phyloP scores from a whole-genome alignment of 2,113 vertebrate genomes.

The Phyllostomus hastatus region DNA sequence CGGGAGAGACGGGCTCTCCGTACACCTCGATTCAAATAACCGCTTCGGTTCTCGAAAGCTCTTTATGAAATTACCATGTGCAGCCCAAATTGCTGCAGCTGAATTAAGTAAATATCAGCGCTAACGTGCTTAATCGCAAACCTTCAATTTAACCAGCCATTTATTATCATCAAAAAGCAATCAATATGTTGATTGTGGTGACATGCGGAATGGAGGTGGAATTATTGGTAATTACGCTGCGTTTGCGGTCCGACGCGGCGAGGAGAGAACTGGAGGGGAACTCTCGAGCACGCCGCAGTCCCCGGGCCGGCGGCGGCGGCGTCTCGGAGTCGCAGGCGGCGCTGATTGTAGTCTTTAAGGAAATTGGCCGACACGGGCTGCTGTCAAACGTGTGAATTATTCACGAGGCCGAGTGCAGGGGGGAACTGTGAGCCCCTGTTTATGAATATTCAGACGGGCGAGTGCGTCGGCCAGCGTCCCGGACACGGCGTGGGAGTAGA shows the following conservation, averaged over 20 bases:
- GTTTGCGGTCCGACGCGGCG: constrained; percentile 55
- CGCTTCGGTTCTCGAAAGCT: constrained; percentile 70
- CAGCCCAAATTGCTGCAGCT: constrained; percentile 61
- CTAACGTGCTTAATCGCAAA: constrained; percentile 71
- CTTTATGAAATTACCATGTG: constrained; percentile 71
- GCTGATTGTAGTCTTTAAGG: constrained; percentile 71
- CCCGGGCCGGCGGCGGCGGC: constrained; percentile 29
- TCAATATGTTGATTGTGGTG: constrained; percentile 77
- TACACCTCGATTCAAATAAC: constrained; percentile 72
- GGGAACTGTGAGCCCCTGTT: constrained; percentile 19
- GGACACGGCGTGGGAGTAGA: neutral
- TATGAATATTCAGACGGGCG: constrained; percentile 70
- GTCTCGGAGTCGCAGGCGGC: constrained; percentile 7
- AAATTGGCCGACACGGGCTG: constrained; percentile 68
- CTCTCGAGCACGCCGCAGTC: constrained; percentile 12
- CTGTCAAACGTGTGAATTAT: constrained; percentile 70
- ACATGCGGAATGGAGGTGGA: constrained; percentile 64
- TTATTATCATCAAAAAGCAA: constrained; percentile 77
- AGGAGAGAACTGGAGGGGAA: constrained; percentile 47
- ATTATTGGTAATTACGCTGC: constrained; percentile 72
- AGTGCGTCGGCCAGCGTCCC: constrained; percentile 5
- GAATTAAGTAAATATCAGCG: constrained; percentile 71
- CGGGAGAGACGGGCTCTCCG: constrained; percentile 56
- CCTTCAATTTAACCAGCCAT: constrained; percentile 72
- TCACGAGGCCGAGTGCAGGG: constrained; percentile 45